A percentile compares a stretch with the other conserved stretches of the same genome.
Evolutionary conservation across 2,113 vertebrate genomes (phyloP).

Genomic region (Corythornis cristatus): DNA sequence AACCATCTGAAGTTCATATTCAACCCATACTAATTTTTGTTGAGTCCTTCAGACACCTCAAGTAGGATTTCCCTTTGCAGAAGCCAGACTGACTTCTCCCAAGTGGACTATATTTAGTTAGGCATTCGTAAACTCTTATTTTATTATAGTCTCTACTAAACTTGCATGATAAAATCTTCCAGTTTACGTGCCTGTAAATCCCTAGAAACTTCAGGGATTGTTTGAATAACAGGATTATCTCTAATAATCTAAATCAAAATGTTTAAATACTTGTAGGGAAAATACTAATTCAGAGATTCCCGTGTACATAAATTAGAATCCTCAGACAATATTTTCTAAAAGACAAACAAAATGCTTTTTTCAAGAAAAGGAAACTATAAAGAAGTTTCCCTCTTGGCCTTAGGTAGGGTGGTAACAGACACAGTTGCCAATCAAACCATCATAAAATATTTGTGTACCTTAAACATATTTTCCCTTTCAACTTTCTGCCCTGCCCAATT

Average conservation of each 20-base stretch:
- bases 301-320: background rate
- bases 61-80: background rate
- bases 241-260: background rate
- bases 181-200: background rate
- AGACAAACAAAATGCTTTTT: background rate
- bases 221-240: conserved; percentile 4
- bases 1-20: too few relatives aligned
- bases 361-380: background rate
- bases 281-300: background rate
- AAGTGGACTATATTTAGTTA: background rate
- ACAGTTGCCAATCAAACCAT: background rate
- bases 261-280: background rate
- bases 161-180: background rate
- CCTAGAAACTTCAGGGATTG: background rate
- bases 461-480: background rate
- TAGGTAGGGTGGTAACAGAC: background rate
- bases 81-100: background rate
- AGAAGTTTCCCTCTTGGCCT: background rate
- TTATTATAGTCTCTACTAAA: background rate
- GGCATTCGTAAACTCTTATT: background rate
- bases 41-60: background rate
- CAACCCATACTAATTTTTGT: background rate
- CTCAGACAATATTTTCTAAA: background rate
- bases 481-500: background rate
- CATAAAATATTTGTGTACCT: background rate